A percentile compares a stretch with the other conserved stretches of the same genome.
Conservation (phyloP, 2,113 vertebrate genomes). For the Python bivittatus region DNA sequence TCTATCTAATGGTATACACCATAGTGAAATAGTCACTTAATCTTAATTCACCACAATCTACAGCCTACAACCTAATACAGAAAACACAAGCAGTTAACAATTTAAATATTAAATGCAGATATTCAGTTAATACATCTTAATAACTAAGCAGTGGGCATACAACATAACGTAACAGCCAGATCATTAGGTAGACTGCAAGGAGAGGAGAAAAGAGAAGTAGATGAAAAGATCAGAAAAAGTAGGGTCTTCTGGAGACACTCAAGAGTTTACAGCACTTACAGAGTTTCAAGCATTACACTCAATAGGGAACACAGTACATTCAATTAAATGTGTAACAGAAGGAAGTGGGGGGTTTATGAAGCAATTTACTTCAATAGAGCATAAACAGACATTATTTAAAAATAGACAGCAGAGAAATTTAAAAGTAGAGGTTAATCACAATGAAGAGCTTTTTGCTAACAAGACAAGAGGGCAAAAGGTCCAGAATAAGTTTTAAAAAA, state of each 20-base stretch:
- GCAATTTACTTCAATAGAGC: not conserved
- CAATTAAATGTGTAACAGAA: not conserved
- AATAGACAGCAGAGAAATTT: not conserved
- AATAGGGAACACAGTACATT: not conserved
- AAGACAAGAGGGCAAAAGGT: not conserved
- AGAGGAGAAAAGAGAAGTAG: not conserved
- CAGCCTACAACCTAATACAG: not conserved
- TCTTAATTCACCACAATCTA: not conserved
- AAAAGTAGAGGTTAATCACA: not conserved
- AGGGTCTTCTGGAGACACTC: not conserved
- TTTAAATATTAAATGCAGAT: not conserved
- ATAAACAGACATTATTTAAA: not conserved
- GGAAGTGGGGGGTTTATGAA: not conserved
- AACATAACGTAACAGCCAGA: not conserved
- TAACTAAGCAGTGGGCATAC: not conserved
- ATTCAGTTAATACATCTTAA: not conserved
- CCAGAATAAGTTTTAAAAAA: not conserved
- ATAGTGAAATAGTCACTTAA: not conserved
- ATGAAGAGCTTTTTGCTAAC: not conserved
- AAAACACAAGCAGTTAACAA: not conserved
- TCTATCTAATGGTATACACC: not conserved
- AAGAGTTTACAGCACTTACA: not conserved
- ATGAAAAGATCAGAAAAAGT: not conserved
- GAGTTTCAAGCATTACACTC: not conserved
- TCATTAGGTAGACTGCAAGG: not conserved